Conservation (phyloP, 2,888 invertebrate genomes). For the Crocallis elinguaria region DNA sequence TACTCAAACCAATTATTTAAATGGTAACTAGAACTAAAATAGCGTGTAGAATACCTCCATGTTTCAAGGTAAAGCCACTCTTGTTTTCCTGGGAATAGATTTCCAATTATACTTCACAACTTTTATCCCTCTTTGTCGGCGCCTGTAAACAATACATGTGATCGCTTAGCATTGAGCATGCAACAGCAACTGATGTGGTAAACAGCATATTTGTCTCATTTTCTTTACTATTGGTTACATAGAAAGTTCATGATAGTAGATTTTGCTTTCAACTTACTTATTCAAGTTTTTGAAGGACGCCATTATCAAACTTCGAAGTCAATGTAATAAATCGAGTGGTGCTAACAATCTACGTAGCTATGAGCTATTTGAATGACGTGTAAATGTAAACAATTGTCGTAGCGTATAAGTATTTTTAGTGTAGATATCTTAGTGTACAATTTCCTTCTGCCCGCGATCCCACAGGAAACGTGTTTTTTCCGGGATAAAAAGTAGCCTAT, state of each 20-base stretch:
- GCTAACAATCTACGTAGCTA: slow-evolving; percentile 29
- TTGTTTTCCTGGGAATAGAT: slow-evolving; percentile 2
- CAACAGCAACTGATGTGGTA: too few species aligned
- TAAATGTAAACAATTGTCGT: slow-evolving; percentile 17
- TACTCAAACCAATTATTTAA: too few species aligned
- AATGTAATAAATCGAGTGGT: slow-evolving; percentile 34
- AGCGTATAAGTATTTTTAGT: slow-evolving; percentile 43
- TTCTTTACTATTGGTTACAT: not conserved
- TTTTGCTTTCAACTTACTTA: not conserved
- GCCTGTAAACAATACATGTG: too few species aligned
- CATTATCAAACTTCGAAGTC: slow-evolving; percentile 29
- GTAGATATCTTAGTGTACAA: too few species aligned
- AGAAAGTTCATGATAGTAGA: not conserved
- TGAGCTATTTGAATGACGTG: slow-evolving; percentile 4
- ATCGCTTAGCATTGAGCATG: too few species aligned
- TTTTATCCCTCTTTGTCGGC: not conserved
- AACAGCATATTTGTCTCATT: too few species aligned
- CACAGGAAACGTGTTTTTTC: too few species aligned
- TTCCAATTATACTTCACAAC: not conserved
- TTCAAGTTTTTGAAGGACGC: slow-evolving; percentile 4
- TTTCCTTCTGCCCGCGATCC: too few species aligned
- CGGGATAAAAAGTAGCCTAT: too few species aligned
- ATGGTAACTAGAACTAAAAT: too few species aligned
- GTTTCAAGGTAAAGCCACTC: slow-evolving; percentile 16
- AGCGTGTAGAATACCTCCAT: too few species aligned